Conservation (phyloP, 2,113 vertebrate genomes). For the Peromyscus maniculatus region DNA sequence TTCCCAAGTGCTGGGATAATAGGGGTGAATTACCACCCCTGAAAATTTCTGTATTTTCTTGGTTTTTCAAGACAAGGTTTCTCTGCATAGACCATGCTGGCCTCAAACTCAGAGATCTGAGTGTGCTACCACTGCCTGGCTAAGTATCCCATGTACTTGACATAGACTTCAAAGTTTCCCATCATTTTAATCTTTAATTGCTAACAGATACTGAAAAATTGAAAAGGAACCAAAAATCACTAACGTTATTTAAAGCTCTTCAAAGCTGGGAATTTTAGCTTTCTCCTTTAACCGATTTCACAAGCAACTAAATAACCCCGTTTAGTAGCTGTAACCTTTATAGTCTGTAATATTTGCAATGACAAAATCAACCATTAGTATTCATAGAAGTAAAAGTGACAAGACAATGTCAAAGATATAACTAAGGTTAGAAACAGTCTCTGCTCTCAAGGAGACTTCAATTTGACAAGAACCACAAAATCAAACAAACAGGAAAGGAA, state of each 20-base stretch:
- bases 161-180: neutral
- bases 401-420: neutral
- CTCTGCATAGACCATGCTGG: too few species aligned
- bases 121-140: too few species aligned
- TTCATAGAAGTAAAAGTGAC: slow-evolving; percentile 8
- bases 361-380: neutral
- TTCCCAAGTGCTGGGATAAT: neutral
- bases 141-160: neutral
- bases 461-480: neutral
- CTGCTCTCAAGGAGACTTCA: slow-evolving; percentile 23
- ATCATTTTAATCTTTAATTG: neutral
- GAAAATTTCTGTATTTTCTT: too few species aligned
- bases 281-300: slow-evolving; percentile 8
- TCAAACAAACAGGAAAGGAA: neutral
- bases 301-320: neutral
- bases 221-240: slow-evolving; percentile 3
- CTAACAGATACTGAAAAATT: slow-evolving; percentile 25
- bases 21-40: neutral
- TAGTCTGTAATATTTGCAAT: neutral
- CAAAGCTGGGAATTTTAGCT: neutral
- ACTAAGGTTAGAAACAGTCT: slow-evolving; percentile 7
- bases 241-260: slow-evolving; percentile 50
- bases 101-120: too few species aligned
- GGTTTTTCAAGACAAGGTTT: too few species aligned
- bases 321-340: neutral